A percentile compares a stretch with the other conserved stretches of the same genome.
Conservation (phyloP, 2,797 vertebrate species). For the Psittacula derbiana region DNA sequence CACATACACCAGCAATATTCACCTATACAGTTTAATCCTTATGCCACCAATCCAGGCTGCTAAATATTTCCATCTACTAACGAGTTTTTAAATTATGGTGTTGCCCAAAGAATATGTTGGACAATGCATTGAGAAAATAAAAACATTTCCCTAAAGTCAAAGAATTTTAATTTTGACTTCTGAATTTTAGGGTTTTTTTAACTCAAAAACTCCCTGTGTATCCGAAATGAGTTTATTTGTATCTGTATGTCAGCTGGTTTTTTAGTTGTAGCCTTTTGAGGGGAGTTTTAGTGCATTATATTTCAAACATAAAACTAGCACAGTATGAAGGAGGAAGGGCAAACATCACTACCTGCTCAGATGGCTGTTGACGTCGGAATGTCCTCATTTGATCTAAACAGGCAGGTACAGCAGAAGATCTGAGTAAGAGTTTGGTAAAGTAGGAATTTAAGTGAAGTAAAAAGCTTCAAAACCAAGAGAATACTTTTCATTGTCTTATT, state of each 20-base stretch:
- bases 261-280: not conserved
- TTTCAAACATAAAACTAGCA: not conserved
- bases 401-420: not conserved
- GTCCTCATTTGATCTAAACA: not conserved
- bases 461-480: not conserved
- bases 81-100: not conserved
- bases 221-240: not conserved
- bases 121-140: not conserved
- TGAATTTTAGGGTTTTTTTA: not conserved
- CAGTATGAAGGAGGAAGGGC: not conserved
- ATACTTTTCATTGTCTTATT: not conserved
- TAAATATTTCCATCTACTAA: not conserved
- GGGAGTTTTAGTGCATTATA: not conserved
- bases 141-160: not conserved
- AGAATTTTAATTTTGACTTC: not conserved
- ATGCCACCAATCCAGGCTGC: not conserved
- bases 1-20: not conserved
- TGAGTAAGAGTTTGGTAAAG: not conserved
- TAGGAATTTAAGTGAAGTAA: not conserved
- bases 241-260: not conserved
- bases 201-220: not conserved
- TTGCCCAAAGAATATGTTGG: not conserved
- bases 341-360: not conserved
- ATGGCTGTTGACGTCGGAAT: not conserved
- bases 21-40: not conserved